A percentile compares a stretch with the other conserved stretches of the same genome.
phyloP scores from a whole-genome alignment of 2,797 vertebrate species.

The Benthosema pterotum region DNA sequence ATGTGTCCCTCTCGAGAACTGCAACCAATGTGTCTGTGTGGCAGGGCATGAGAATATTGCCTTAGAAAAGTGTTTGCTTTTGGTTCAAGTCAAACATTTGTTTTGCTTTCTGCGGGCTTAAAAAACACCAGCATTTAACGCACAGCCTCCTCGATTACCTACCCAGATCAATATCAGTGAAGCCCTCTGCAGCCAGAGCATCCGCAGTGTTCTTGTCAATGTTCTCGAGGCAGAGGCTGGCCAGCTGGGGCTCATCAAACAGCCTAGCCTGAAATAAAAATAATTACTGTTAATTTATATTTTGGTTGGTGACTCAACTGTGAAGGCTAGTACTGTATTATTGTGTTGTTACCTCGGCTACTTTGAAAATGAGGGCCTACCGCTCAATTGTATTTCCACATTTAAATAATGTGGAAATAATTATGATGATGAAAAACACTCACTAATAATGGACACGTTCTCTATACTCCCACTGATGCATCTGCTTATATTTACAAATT shows the following conservation, averaged over 20 bases:
- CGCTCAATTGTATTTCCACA: no score
- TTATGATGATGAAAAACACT: no score
- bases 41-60: conserved; percentile 15
- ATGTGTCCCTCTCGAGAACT: conserved; percentile 86
- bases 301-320: not conserved
- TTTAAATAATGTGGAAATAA: not conserved
- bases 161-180: conserved; percentile 91
- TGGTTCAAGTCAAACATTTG: no score
- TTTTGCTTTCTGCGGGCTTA: no score
- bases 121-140: no score
- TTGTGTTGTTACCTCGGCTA: not conserved
- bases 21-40: conserved; percentile 86
- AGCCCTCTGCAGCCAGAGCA: conserved; percentile 87
- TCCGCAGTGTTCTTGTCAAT: conserved; percentile 90
- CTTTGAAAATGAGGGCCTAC: no score
- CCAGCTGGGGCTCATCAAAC: conserved; percentile 91
- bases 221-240: conserved; percentile 89
- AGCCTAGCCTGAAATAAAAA: conserved; percentile 82
- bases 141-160: not conserved
- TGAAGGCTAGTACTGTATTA: not conserved
- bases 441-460: not conserved
- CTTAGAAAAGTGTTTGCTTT: not conserved
- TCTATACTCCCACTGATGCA: not conserved
- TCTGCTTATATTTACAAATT: not conserved
- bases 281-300: not conserved